Base-by-base conservation (phyloP, 2,797 vertebrate genomes). In the Megaceryle alcyon region DNA sequence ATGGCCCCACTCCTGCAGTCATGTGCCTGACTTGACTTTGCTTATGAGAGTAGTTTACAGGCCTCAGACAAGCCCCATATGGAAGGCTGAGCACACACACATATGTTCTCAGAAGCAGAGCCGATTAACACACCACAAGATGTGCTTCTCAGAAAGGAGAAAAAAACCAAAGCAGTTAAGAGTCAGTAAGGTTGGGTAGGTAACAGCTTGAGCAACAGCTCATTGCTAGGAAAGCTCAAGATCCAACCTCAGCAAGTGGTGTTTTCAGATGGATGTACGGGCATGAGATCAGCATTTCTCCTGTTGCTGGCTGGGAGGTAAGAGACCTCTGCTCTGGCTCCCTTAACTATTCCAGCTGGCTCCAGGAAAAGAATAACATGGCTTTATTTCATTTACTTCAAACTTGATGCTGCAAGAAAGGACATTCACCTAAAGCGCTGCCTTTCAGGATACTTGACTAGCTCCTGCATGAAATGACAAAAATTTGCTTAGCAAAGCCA, bases 91-190 rank as follows among this genome's bases (percentile, higher is more conserved):
- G 80, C 87, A 90, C 43, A 90, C 77, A 41, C 56, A 80, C 35
- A 82, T 94, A 70, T 64, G 66, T 95, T 91, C 94, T 90, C 92
- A 94, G 91, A 82, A 94, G 85, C 73, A 56, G 88, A 91, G 92
- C 94, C 96, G 90, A 84, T 95, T 92, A 94, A 92, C 95, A 94
- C 80, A 77, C 85, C 91, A 86, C 16, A 25, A 96, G 77, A 80
- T 64, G 88, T 26, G 46, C 46, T 48, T 22, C 46, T 25, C 33
- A 39, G 25, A 39, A 60, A 28, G 33, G 21, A 12, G 48, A 22
- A 16, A 7, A 23, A 56, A 46, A 13, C 25, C 35, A 6, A 39
- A 23, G 17, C 53, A 60, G 16, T 1, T 26, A 25, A 14, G 29
- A 49, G 41, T 1, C 0, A 3, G 35, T 6, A 18, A 33, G 37